Conservation (phyloP, 2,888 invertebrate species). For the Drosophila aldrichi region DNA sequence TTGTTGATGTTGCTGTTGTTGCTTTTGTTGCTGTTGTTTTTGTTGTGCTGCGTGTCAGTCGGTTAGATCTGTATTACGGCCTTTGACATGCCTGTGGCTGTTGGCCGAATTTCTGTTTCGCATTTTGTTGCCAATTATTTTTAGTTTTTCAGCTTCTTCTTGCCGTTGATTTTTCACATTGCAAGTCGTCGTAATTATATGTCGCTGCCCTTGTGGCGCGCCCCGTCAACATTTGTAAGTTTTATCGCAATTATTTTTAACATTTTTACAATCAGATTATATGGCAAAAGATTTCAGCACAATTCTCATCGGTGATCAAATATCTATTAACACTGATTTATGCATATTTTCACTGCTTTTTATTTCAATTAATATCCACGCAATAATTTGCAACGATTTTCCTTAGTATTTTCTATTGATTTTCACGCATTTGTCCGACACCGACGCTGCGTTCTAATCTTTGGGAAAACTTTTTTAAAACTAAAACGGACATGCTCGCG, state of each 20-base stretch:
- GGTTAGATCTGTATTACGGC: conserved; percentile 69
- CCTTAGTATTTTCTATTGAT: conserved; percentile 48
- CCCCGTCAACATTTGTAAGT: conserved; percentile 58
- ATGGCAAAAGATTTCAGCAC: conserved; percentile 4
- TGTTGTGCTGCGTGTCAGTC: conserved; percentile 49
- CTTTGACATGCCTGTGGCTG: conserved; percentile 78
- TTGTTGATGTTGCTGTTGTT: not conserved
- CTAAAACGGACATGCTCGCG: conserved; percentile 65
- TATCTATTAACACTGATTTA: not conserved
- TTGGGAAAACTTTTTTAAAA: conserved; percentile 81
- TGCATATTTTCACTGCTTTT: not conserved
- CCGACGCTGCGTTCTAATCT: conserved; percentile 63
- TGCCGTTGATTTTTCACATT: conserved; percentile 41
- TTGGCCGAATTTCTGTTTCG: conserved; percentile 72
- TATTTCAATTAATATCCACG: not conserved
- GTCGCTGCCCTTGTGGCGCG: conserved; percentile 67
- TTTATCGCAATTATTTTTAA: conserved; percentile 68
- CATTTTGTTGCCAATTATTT: conserved; percentile 80
- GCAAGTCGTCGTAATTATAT: conserved; percentile 69
- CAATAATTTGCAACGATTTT: conserved; percentile 46
- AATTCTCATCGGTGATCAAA: not conserved
- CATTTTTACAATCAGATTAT: conserved; percentile 40
- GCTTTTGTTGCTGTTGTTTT: not conserved
- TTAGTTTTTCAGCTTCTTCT: conserved; percentile 52
- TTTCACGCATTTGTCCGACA: conserved; percentile 39